phyloP scores from a whole-genome alignment of 2,113 vertebrate genomes.

The Hemicordylus capensis region DNA sequence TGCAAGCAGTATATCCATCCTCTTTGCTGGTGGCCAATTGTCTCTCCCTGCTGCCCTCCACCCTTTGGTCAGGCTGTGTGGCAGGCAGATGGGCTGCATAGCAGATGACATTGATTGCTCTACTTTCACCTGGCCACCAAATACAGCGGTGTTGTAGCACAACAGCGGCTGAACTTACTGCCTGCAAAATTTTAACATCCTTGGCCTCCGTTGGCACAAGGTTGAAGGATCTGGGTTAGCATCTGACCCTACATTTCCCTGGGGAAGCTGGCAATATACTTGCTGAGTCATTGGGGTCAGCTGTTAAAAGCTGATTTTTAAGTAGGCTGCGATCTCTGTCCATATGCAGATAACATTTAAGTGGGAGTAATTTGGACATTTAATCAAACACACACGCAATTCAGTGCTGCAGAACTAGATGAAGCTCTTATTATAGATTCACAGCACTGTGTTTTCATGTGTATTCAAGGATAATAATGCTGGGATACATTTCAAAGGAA shows the following conservation, averaged over 20 bases:
- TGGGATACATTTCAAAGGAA: constrained; percentile 48
- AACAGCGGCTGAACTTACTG: constrained; percentile 54
- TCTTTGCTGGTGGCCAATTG: not conserved
- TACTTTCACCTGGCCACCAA: constrained; percentile 56
- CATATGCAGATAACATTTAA: constrained; percentile 65
- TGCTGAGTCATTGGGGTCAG: constrained; percentile 63
- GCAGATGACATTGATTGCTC: constrained; percentile 39
- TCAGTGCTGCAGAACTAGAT: constrained; percentile 38
- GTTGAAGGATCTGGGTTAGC: constrained; percentile 47
- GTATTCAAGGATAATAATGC: constrained; percentile 59
- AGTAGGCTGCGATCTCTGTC: constrained; percentile 62
- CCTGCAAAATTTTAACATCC: constrained; percentile 21
- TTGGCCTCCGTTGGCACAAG: constrained; percentile 42
- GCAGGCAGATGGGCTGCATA: constrained; percentile 58
- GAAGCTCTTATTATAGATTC: constrained; percentile 64
- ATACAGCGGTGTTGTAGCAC: constrained; percentile 46
- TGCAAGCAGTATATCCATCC: not conserved
- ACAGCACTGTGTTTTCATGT: constrained; percentile 53
- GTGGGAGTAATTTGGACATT: constrained; percentile 70
- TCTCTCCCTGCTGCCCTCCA: not conserved
- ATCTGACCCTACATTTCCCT: constrained; percentile 56
- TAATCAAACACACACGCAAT: constrained; percentile 64
- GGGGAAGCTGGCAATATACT: constrained; percentile 42
- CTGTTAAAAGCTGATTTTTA: constrained; percentile 70
- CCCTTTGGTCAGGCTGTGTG: constrained; percentile 9